phyloP scores from a whole-genome alignment of 2,797 vertebrate genomes.

The Mormyrus hasselquistii region DNA sequence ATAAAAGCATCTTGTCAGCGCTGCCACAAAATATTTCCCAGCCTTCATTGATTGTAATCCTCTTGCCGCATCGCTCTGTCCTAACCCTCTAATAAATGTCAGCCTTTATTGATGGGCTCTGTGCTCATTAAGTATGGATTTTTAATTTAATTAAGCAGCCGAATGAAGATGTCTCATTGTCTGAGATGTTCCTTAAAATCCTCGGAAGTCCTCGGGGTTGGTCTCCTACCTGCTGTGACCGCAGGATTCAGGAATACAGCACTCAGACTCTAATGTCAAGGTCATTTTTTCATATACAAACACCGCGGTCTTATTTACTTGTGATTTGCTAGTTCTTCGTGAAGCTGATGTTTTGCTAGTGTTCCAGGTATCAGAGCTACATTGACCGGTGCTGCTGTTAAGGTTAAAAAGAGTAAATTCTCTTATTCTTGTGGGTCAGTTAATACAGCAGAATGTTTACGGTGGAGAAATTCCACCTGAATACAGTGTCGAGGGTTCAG shows the following conservation, averaged over 20 bases:
- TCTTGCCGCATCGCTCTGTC: background rate
- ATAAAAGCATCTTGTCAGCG: background rate
- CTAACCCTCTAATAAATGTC: slow-evolving; percentile 8
- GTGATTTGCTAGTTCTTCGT: background rate
- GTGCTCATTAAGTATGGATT: slow-evolving; percentile 14
- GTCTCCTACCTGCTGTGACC: background rate
- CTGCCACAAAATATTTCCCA: slow-evolving; percentile 6
- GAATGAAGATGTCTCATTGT: slow-evolving; percentile 3
- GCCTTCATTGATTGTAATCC: slow-evolving; percentile 5
- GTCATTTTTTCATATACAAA: background rate
- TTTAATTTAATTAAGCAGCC: slow-evolving; percentile 12
- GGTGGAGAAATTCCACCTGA: background rate
- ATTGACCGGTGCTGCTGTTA: background rate
- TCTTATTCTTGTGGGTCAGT: background rate
- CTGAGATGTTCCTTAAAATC: background rate
- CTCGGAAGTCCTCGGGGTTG: background rate
- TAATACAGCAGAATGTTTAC: background rate
- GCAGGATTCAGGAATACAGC: background rate
- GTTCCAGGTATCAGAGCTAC: background rate
- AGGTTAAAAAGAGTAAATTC: background rate
- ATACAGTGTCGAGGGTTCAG: background rate
- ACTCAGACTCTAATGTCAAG: background rate
- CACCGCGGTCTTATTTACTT: background rate
- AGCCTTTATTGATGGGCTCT: slow-evolving; percentile 1
- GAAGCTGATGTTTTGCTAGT: background rate